Conservation (phyloP, 2,888 invertebrate genomes). For the Drosophila cognata region DNA sequence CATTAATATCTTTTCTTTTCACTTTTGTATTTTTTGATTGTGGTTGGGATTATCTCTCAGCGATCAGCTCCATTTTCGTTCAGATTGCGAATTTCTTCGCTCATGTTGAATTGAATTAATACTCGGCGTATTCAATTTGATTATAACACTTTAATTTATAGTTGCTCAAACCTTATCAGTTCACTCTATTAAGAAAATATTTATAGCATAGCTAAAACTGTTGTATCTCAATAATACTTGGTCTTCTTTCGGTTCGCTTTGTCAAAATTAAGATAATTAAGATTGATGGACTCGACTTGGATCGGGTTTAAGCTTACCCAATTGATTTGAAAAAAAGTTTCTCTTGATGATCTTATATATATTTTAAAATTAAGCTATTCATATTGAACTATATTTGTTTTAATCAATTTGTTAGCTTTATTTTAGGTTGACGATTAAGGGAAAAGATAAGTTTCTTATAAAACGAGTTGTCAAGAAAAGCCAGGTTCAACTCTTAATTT, state of each 20-base stretch:
- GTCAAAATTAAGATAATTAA: constrained; percentile 32
- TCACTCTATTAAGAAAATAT: not conserved
- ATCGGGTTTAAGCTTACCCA: constrained; percentile 16
- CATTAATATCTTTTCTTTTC: constrained; percentile 60
- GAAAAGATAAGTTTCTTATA: not conserved
- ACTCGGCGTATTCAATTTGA: constrained; percentile 45
- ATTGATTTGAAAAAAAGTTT: constrained; percentile 40
- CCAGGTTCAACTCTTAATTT: not conserved
- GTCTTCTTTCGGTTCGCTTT: constrained; percentile 14
- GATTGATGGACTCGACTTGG: constrained; percentile 41
- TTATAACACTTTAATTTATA: constrained; percentile 28
- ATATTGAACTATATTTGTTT: constrained; percentile 20
- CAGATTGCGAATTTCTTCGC: constrained; percentile 44
- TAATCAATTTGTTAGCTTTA: constrained; percentile 1
- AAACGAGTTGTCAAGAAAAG: not conserved
- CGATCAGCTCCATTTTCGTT: constrained; percentile 12
- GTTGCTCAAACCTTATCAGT: not conserved
- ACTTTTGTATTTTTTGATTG: constrained; percentile 42
- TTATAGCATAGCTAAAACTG: not conserved
- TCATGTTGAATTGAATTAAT: constrained; percentile 57
- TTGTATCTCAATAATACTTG: not conserved
- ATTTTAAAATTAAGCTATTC: constrained; percentile 29
- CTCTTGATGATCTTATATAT: constrained; percentile 20
- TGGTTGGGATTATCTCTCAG: constrained; percentile 6
- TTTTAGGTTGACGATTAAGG: not conserved